phyloP scores from a whole-genome alignment of 2,113 vertebrate genomes.

The Cheilinus undulatus region DNA sequence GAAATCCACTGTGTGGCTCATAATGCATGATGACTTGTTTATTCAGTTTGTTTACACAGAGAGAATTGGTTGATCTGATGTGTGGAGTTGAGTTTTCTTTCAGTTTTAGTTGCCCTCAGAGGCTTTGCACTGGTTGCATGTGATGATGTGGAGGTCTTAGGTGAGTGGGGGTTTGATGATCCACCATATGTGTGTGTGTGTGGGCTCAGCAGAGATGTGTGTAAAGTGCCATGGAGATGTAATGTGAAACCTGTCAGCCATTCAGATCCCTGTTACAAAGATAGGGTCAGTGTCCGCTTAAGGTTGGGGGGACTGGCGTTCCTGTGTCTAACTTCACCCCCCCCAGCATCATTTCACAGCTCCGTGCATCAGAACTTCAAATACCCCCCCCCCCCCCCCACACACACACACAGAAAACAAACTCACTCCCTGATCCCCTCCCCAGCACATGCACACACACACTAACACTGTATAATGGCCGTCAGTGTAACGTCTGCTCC shows the following conservation, averaged over 20 bases:
- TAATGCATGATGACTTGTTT: not conserved
- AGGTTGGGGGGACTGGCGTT: slow-evolving; percentile 3
- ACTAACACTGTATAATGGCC: slow-evolving; percentile 55
- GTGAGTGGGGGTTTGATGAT: slow-evolving; percentile 16
- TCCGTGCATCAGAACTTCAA: slow-evolving; percentile 17
- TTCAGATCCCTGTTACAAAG: slow-evolving; percentile 69
- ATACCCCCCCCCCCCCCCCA: not conserved
- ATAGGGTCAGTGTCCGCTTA: slow-evolving; percentile 58
- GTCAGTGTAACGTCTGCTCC: slow-evolving; percentile 58
- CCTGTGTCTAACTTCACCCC: slow-evolving; percentile 19
- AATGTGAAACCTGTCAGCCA: slow-evolving; percentile 77
- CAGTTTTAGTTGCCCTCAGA: slow-evolving; percentile 1
- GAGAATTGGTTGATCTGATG: not conserved
- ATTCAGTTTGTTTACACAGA: not conserved
- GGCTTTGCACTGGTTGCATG: slow-evolving; percentile 32
- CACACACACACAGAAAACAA: not conserved
- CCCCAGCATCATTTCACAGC: slow-evolving; percentile 44
- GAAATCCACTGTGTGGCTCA: not conserved
- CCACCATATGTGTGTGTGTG: slow-evolving; percentile 14
- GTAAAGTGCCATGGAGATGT: slow-evolving; percentile 71
- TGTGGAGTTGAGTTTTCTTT: slow-evolving; percentile 26
- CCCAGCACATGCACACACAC: not conserved
- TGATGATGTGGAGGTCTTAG: slow-evolving; percentile 42
- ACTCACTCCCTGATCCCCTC: not conserved
- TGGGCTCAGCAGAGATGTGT: slow-evolving; percentile 49